Evolutionary conservation across 2,888 invertebrate genomes (phyloP).

Genomic region (Psococerastis gibbosa): DNA sequence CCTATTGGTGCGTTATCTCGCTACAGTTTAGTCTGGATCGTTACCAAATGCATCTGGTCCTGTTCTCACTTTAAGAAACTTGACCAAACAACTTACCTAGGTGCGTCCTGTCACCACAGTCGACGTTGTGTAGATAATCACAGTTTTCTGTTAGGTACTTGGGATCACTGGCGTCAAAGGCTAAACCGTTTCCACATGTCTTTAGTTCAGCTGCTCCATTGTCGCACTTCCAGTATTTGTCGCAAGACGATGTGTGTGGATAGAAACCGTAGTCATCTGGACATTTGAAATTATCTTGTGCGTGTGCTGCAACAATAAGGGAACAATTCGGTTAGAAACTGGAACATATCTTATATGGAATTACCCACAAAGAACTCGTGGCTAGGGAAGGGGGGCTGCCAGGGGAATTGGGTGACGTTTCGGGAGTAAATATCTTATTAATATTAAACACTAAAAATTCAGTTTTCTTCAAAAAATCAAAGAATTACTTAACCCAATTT

Average conservation of each 20-base stretch:
- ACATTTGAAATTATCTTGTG: constrained; percentile 75
- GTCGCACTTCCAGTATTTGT: constrained; percentile 93
- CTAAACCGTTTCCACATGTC: constrained; percentile 85
- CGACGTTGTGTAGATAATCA: constrained; percentile 87
- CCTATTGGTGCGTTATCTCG: too few species aligned
- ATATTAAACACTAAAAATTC: too few species aligned
- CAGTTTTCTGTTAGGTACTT: constrained; percentile 88
- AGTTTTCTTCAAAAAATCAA: too few species aligned
- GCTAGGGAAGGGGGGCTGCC: too few species aligned
- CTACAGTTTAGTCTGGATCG: too few species aligned
- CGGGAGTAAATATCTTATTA: too few species aligned
- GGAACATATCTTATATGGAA: too few species aligned
- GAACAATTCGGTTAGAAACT: too few species aligned
- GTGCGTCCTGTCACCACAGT: constrained; percentile 73
- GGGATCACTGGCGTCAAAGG: constrained; percentile 73
- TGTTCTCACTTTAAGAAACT: too few species aligned
- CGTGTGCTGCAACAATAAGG: constrained; percentile 36
- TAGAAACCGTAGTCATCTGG: constrained; percentile 90
- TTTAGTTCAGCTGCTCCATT: constrained; percentile 73
- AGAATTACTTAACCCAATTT: too few species aligned
- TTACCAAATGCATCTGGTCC: too few species aligned
- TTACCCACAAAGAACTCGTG: not conserved
- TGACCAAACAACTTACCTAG: constrained; percentile 57
- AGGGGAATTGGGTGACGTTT: too few species aligned
- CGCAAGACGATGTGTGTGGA: constrained; percentile 74